phyloP scores from a whole-genome alignment of 2,797 vertebrate species.

The Hemibagrus guttatus region DNA sequence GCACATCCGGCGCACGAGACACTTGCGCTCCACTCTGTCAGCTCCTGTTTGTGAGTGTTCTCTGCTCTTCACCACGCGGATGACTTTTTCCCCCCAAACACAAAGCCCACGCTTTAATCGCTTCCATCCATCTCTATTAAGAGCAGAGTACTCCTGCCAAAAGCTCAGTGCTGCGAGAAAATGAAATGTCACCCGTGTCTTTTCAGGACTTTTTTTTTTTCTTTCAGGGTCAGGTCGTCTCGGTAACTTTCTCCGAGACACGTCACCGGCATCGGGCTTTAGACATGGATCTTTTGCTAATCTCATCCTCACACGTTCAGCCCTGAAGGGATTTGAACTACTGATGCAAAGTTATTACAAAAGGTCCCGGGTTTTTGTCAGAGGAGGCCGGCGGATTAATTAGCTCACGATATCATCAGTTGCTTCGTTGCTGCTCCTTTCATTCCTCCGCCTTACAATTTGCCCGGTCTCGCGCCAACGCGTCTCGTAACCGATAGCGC shows the following conservation, averaged over 20 bases:
- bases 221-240: conserved; percentile 17
- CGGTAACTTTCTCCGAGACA: background rate
- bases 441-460: conserved; percentile 33
- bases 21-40: conserved; percentile 23
- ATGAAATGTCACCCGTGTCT: conserved; percentile 44
- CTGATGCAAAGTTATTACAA: conserved; percentile 35
- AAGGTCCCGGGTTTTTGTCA: conserved; percentile 41
- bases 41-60: conserved; percentile 40
- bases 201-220: conserved; percentile 6
- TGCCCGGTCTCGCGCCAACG: conserved; percentile 31
- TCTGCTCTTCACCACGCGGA: conserved; percentile 32
- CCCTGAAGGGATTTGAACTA: conserved; percentile 16
- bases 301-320: conserved; percentile 16
- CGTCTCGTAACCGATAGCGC: conserved; percentile 40
- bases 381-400: conserved; percentile 52
- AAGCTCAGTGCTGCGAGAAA: conserved; percentile 34
- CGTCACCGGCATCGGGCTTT: background rate
- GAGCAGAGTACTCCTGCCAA: conserved; percentile 45
- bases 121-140: conserved; percentile 54
- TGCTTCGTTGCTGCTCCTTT: conserved; percentile 32
- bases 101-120: conserved; percentile 47
- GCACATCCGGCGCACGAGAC: conserved; percentile 11
- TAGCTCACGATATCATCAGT: conserved; percentile 51
- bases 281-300: conserved; percentile 26
- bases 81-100: conserved; percentile 37